Base-by-base conservation (phyloP, 2,888 invertebrate genomes). In the Cryptus armator region DNA sequence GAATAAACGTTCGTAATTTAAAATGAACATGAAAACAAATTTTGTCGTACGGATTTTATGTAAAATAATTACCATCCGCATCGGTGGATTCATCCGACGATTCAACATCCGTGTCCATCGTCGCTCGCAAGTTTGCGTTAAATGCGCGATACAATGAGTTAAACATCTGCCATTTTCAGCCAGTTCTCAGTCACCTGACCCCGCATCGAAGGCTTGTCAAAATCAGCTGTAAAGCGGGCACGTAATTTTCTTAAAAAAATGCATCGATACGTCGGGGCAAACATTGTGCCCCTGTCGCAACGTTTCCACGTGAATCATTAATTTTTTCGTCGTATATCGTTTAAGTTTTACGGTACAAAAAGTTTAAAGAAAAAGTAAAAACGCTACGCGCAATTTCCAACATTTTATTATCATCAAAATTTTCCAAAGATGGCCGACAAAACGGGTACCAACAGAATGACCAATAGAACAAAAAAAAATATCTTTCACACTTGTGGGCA, bases 1-100 rank as follows among this genome's bases (percentile, higher is more conserved):
- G 24, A 24, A 24, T 24, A 2, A 24, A 24, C 37, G 37, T 1
- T 9, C 37, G 37, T 7, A 37, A 37, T 0, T 37, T 9, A 9
- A 37, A 37, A 37, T 37, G 6, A 37, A 9, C 37, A 37, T 7
- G 6, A 9, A 9, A 9, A 37, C 37, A 37, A 37, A 37, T 37
- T 5, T 37, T 9, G 7, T 7, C 7, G 0, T 16, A 70, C 7
- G 14, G 56, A 59, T 0, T 48, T 12, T 16, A 16, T 1, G 5
- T 46, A 24, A n/a, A 77, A 14, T 68, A 78, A 77, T 84, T 78
- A 84, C 84, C 84, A 53, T 84, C 24, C 12, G 32, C 29, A 32
- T 81, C 43, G 16, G 37, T 12, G 10, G 81, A 56, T 53, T 56
- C 81, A 14, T 74, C 68, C 64, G 76, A n/a, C 2, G 72, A 62